Percentiles rank a stretch among this genome's conserved stretches.
phyloP scores from a whole-genome alignment of 35 echinoderm and acorn worm genomes.

The Anneissia japonica region DNA sequence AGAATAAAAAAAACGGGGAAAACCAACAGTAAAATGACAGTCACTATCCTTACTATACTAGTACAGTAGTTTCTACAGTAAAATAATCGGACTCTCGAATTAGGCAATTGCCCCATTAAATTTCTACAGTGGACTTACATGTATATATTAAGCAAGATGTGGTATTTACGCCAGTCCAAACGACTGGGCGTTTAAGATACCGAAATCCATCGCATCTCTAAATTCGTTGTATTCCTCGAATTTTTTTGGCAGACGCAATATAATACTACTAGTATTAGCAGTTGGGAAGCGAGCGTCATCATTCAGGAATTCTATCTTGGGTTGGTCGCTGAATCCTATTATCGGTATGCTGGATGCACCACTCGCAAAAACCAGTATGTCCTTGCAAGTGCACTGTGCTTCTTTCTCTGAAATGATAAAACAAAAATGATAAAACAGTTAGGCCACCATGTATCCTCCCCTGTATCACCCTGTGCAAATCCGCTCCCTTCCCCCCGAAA shows the following conservation, averaged over 20 bases:
- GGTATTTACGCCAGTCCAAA: background rate
- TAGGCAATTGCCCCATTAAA: no score
- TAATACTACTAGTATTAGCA: background rate
- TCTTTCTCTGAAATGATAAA: background rate
- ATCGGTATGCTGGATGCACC: background rate
- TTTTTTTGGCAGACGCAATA: background rate
- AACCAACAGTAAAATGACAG: no score
- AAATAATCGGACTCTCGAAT: no score
- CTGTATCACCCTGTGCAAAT: background rate
- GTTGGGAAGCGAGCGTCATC: background rate
- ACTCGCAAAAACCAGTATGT: background rate
- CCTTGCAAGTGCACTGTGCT: background rate
- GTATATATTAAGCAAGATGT: no score
- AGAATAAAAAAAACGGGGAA: no score
- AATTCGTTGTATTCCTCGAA: background rate
- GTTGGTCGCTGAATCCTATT: background rate
- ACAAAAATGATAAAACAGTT: background rate
- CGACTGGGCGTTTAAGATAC: background rate
- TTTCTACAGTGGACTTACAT: no score
- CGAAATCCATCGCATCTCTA: background rate
- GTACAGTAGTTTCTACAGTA: no score
- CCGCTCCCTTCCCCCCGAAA: no score
- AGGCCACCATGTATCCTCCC: background rate
- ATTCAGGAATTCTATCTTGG: background rate
- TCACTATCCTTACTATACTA: no score